Evolutionary conservation across 2,797 vertebrate genomes (phyloP).

Genomic region (Pyrocephalus nanus): DNA sequence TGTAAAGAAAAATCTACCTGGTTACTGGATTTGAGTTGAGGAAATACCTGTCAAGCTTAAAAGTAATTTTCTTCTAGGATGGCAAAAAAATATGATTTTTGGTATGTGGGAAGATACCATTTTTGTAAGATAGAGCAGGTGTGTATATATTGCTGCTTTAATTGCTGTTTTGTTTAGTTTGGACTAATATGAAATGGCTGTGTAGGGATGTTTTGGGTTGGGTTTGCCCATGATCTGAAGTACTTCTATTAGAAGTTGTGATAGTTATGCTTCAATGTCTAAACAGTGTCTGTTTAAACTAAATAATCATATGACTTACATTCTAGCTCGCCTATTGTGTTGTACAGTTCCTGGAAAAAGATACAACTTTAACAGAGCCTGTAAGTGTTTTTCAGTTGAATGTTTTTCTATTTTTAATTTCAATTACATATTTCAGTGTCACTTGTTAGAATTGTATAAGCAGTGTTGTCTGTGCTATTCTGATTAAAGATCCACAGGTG

Average conservation of each 20-base stretch:
- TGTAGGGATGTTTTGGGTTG: not conserved
- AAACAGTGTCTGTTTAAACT: conserved; percentile 22
- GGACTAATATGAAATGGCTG: conserved; percentile 8
- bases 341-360: conserved; percentile 98
- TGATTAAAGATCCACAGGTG: not conserved
- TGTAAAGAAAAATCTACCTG: not conserved
- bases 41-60: not conserved
- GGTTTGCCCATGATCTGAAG: not conserved
- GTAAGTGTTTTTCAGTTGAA: conserved; percentile 77
- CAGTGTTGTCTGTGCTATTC: conserved; percentile 3
- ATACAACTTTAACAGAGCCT: conserved; percentile 93
- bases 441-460: conserved; percentile 71
- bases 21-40: not conserved
- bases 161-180: conserved; percentile 40
- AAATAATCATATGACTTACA: conserved; percentile 49
- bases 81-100: not conserved
- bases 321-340: conserved; percentile 96
- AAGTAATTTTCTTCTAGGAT: not conserved
- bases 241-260: not conserved
- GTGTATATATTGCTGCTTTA: conserved; percentile 23
- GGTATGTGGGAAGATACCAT: not conserved
- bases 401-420: not conserved
- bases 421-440: not conserved
- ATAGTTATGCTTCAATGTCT: not conserved
- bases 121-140: conserved; percentile 14